These are phyloP conservation scores for Acronicta leporina DNA, from an alignment of 2,888 invertebrate genomes.

Conservation along the genomic window DNA sequence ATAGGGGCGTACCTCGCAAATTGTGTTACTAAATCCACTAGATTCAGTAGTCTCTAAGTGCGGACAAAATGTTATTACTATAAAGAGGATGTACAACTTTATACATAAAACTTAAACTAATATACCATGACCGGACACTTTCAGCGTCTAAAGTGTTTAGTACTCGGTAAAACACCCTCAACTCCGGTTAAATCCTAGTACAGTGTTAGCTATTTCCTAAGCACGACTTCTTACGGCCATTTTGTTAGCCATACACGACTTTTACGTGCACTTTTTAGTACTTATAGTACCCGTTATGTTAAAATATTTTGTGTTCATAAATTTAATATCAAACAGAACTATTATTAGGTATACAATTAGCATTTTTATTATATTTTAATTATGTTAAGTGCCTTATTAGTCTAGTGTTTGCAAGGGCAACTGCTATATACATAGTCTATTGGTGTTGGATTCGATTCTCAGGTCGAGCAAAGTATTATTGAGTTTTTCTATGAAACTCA, in stretches of 20 bases:
- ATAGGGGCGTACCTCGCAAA: constrained; percentile 27
- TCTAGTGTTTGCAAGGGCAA: too few species aligned
- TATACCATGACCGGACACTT: constrained; percentile 45
- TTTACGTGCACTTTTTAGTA: constrained; percentile 15
- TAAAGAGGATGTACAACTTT: constrained; percentile 45
- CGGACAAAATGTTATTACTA: constrained; percentile 49
- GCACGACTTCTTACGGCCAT: constrained; percentile 22
- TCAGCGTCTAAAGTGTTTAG: constrained; percentile 52
- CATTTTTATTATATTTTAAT: too few species aligned
- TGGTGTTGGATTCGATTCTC: too few species aligned
- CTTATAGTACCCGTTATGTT: too few species aligned
- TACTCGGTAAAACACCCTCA: constrained; percentile 42
- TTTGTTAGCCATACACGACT: constrained; percentile 16
- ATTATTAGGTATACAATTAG: too few species aligned
- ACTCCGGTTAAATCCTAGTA: constrained; percentile 40
- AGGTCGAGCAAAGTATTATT: too few species aligned
- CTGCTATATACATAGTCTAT: too few species aligned
- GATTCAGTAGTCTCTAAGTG: constrained; percentile 38
- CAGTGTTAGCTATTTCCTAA: constrained; percentile 22
- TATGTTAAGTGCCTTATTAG: too few species aligned
- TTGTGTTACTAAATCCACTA: constrained; percentile 43
- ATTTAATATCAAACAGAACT: too few species aligned
- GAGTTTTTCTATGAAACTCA: too few species aligned
- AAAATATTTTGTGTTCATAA: too few species aligned
- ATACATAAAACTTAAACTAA: constrained; percentile 53